phyloP scores from a whole-genome alignment of 2,113 vertebrate species.

The Stigmatopora nigra region DNA sequence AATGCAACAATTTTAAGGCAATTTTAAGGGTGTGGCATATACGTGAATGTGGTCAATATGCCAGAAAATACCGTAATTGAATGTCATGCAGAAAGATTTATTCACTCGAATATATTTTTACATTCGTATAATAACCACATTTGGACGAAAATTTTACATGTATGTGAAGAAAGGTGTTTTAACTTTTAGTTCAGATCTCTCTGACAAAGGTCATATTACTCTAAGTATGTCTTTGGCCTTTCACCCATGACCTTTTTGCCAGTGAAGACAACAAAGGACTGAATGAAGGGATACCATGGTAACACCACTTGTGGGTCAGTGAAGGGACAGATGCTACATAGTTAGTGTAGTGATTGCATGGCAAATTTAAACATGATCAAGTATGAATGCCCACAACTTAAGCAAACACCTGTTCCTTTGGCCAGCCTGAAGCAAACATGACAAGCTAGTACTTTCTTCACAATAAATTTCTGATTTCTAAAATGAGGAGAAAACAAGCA shows the following conservation, averaged over 20 bases:
- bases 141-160: not conserved
- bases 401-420: not conserved
- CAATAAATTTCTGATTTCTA: no score
- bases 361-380: conserved; percentile 5
- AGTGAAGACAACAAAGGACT: conserved; percentile 55
- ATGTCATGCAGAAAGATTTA: conserved; percentile 12
- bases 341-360: not conserved
- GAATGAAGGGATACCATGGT: conserved; percentile 52
- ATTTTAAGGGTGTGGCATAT: no score
- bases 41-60: no score
- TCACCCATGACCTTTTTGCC: conserved; percentile 49
- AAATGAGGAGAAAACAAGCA: no score
- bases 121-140: not conserved
- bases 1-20: no score
- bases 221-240: conserved; percentile 51
- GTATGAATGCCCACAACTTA: conserved; percentile 1
- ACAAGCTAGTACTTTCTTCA: not conserved
- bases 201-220: conserved; percentile 41
- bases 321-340: conserved; percentile 37
- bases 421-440: not conserved
- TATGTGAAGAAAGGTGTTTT: conserved; percentile 22
- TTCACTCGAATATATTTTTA: not conserved
- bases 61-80: not conserved
- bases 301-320: conserved; percentile 47
- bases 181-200: conserved; percentile 33